Evolutionary conservation across 2,797 vertebrate species (phyloP), one percentile per base, ranked within the genome.

Genomic region (Neolamprologus multifasciatus): DNA sequence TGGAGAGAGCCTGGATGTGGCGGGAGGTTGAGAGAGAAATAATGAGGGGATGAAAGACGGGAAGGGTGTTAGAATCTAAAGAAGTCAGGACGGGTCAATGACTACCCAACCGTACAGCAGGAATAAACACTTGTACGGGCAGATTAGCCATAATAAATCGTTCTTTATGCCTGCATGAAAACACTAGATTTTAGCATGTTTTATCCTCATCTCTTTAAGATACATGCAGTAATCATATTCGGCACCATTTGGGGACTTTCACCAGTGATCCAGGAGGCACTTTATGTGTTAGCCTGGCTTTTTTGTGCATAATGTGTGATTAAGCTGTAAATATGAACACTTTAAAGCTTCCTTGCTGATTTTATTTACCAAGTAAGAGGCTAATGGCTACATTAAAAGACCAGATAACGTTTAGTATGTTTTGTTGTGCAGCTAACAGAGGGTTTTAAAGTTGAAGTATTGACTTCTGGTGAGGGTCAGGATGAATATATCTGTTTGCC

Each of bases 41-140:
- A 93, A 93, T 90, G 91, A 93, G 86, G 57, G 80, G 88, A 88
- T 91, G 89, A 89, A 88, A 89, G 87, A 81, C 51, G 29, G 54
- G 82, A 80, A 84, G 87, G 84, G 48, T 82, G 91, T 77, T 19
- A 26, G 88, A 85, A 90, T 82, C 67, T 88, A 69, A 86, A 91
- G 89, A 84, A 88, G 87, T 62, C 26, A 38, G 9, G 45, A 78
- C 4, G 52, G 57, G 45, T 92, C 69, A 77, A 79, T 69, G 88
- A 80, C 83, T 78, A 67, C 83, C 82, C 78, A 77, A 11, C 55
- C 17, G 10, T 80, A 40, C 36, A 31, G 29, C 52, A 71, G 71
- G 86, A 80, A 84, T 84, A 86, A 87, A 88, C 86, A 89, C 88
- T 90, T 77, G 67, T 45, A 78, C 38, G 38, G 84, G 81, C 74